Evolutionary conservation across 2,888 invertebrate species (phyloP).

Genomic region (Orgyia antiqua): DNA sequence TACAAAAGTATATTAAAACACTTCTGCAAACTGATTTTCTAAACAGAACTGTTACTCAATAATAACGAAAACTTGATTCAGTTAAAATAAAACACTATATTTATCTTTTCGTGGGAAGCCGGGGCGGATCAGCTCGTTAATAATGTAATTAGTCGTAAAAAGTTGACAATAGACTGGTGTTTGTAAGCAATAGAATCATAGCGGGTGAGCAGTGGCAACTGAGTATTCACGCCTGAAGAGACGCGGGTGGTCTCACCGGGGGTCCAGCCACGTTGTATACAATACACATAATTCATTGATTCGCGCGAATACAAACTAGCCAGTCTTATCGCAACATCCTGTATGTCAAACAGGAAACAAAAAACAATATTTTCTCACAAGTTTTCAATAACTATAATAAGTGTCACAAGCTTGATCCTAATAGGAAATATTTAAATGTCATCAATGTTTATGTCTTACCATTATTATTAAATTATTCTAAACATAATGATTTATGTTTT

Average conservation of each 20-base stretch:
- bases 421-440: too few relatives aligned
- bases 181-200: conserved; percentile 22
- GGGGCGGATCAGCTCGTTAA: too few relatives aligned
- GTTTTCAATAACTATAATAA: conserved; percentile 27
- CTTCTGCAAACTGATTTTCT: too few relatives aligned
- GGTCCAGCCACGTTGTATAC: conserved; percentile 48
- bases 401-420: conserved; percentile 12
- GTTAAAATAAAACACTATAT: too few relatives aligned
- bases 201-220: conserved; percentile 17
- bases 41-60: too few relatives aligned
- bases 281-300: conserved; percentile 69
- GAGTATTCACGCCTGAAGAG: conserved; percentile 27
- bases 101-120: too few relatives aligned
- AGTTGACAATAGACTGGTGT: conserved; percentile 20
- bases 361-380: conserved; percentile 46
- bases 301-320: conserved; percentile 64
- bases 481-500: too few relatives aligned
- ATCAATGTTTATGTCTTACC: too few relatives aligned
- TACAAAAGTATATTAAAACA: too few relatives aligned
- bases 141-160: too few relatives aligned
- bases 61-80: too few relatives aligned
- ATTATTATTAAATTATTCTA: too few relatives aligned
- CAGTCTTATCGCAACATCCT: conserved; percentile 55
- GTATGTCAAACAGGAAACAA: conserved; percentile 53
- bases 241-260: conserved; percentile 74